A percentile compares a stretch with the other conserved stretches of the same genome.
These are phyloP conservation scores for Sitta carolinensis DNA, from an alignment of 2,797 vertebrate genomes.

Conservation along the genomic window DNA sequence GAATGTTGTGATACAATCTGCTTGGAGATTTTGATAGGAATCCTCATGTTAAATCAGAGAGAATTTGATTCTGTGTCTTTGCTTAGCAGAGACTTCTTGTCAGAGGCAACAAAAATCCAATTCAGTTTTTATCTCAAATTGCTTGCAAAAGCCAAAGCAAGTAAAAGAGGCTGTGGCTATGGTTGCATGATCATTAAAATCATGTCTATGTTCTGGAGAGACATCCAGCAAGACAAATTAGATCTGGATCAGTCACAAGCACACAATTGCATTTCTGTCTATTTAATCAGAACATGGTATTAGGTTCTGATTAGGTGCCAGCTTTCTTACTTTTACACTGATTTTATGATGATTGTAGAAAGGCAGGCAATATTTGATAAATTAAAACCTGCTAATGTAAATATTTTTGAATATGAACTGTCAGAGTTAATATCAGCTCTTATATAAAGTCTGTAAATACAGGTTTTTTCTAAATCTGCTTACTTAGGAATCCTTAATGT, in stretches of 20 bases:
- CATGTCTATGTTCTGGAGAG: background rate
- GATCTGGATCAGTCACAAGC: background rate
- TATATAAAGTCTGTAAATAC: background rate
- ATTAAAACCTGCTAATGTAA: background rate
- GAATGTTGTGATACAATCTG: background rate
- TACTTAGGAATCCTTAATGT: background rate
- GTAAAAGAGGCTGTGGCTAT: background rate
- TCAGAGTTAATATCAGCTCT: background rate
- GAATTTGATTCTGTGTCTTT: background rate
- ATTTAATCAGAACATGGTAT: background rate
- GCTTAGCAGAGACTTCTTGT: background rate
- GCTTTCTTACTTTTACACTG: background rate
- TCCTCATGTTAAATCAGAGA: background rate
- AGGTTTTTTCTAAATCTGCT: background rate
- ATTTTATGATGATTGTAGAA: slow-evolving; percentile 10
- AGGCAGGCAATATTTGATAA: background rate
- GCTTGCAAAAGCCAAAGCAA: background rate
- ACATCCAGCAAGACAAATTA: background rate
- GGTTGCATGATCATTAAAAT: background rate
- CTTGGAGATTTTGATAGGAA: background rate
- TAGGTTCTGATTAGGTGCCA: background rate
- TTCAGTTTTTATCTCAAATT: background rate
- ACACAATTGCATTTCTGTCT: background rate
- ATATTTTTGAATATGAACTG: background rate
- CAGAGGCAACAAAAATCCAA: background rate